Percentiles rank a stretch among this genome's conserved stretches.
phyloP scores from a whole-genome alignment of 2,888 invertebrate species.

The Monoplex corrugatus region DNA sequence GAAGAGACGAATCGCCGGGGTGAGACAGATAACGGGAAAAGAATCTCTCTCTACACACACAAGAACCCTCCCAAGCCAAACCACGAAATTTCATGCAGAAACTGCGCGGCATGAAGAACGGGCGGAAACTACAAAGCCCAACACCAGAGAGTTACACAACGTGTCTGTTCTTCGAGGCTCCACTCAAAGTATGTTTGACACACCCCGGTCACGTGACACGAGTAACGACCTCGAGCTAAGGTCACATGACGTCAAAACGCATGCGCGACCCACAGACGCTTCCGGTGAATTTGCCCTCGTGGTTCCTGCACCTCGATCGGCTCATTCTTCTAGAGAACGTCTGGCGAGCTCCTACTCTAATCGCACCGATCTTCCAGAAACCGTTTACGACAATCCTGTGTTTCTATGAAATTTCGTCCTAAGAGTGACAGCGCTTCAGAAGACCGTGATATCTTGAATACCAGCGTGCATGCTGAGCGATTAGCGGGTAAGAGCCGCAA shows the following conservation, averaged over 20 bases:
- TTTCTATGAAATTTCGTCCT: too few species aligned
- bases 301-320: not conserved
- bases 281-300: conserved; percentile 55
- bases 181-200: not conserved
- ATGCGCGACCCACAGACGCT: conserved; percentile 52
- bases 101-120: not conserved
- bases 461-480: too few species aligned
- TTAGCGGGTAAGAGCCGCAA: not conserved
- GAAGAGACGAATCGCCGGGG: not conserved
- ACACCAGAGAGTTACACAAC: not conserved
- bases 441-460: not conserved
- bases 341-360: not conserved
- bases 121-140: not conserved
- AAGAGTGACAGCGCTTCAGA: not conserved
- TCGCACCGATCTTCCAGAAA: not conserved
- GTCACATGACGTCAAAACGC: not conserved
- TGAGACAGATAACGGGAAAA: not conserved
- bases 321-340: not conserved
- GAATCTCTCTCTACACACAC: not conserved
- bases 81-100: not conserved
- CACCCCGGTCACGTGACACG: conserved; percentile 26
- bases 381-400: not conserved
- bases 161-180: conserved; percentile 13
- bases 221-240: not conserved
- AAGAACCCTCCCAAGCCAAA: not conserved